Conservation (phyloP, 2,888 invertebrate species). For the Allophyes oxyacanthae region DNA sequence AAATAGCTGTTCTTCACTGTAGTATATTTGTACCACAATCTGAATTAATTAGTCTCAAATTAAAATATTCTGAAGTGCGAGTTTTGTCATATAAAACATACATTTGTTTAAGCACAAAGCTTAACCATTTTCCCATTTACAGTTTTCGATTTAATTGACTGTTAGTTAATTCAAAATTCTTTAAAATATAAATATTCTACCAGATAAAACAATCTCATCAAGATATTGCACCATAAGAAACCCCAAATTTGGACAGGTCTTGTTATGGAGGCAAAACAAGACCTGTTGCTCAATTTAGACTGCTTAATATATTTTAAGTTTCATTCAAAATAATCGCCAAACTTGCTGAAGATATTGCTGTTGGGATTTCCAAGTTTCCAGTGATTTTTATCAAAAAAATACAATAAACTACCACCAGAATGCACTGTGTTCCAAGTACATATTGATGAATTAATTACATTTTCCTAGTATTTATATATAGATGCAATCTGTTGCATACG, state of each 20-base stretch:
- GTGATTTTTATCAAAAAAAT: conserved; percentile 1
- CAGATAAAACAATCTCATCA: neutral
- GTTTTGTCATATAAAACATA: no score
- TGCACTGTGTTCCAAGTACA: conserved; percentile 2
- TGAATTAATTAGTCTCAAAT: no score
- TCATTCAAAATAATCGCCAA: neutral
- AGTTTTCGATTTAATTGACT: no score
- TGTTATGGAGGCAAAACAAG: conserved; percentile 7
- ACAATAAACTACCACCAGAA: conserved; percentile 1
- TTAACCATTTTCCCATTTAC: no score
- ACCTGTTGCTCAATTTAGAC: conserved; percentile 14
- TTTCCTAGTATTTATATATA: conserved; percentile 16
- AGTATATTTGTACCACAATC: no score
- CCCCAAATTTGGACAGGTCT: neutral
- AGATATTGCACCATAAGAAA: conserved; percentile 7
- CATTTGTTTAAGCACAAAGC: no score
- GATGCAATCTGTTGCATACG: conserved; percentile 36
- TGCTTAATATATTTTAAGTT: neutral
- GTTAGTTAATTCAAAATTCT: no score
- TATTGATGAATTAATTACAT: conserved; percentile 22
- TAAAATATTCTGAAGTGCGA: no score
- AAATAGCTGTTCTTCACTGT: no score
- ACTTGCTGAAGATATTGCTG: neutral
- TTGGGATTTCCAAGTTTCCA: neutral
- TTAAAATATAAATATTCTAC: no score